Conservation (phyloP, 2,888 invertebrate species). For the Folsomia manolachei region DNA sequence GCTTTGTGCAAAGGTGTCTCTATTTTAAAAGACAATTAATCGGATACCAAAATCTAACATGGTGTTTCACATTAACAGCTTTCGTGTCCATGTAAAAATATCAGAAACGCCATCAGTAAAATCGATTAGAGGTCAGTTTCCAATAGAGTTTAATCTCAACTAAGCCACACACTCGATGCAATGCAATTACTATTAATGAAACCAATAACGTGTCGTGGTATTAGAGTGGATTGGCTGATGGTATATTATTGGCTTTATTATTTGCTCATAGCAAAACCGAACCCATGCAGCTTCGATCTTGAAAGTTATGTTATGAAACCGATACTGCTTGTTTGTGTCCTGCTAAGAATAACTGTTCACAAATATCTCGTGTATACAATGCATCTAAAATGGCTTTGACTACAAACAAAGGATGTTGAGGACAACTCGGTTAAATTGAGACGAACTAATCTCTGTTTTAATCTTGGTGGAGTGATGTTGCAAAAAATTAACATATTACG, state of each 20-base stretch:
- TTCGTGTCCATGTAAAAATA: not conserved
- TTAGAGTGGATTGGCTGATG: too few relatives aligned
- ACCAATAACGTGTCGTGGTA: too few relatives aligned
- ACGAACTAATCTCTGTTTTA: not conserved
- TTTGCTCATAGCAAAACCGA: too few relatives aligned
- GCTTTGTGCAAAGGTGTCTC: not conserved
- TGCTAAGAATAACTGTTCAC: not conserved
- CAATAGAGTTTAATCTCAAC: not conserved
- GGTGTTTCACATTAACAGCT: not conserved
- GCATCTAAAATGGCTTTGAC: too few relatives aligned
- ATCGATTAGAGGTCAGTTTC: not conserved
- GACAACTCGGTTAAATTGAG: not conserved
- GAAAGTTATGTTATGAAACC: not conserved
- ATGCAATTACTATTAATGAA: too few relatives aligned
- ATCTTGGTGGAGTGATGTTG: not conserved
- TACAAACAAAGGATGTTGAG: not conserved
- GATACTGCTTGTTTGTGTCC: too few relatives aligned
- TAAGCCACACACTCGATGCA: not conserved
- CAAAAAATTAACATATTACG: not conserved
- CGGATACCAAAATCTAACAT: not conserved
- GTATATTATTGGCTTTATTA: too few relatives aligned
- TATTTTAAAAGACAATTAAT: not conserved
- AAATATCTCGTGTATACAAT: too few relatives aligned
- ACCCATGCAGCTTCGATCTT: not conserved
- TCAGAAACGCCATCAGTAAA: not conserved